Percentiles rank a stretch among this genome's conserved stretches.
phyloP scores from a whole-genome alignment of 2,888 invertebrate genomes.

The Melanotus villosus region DNA sequence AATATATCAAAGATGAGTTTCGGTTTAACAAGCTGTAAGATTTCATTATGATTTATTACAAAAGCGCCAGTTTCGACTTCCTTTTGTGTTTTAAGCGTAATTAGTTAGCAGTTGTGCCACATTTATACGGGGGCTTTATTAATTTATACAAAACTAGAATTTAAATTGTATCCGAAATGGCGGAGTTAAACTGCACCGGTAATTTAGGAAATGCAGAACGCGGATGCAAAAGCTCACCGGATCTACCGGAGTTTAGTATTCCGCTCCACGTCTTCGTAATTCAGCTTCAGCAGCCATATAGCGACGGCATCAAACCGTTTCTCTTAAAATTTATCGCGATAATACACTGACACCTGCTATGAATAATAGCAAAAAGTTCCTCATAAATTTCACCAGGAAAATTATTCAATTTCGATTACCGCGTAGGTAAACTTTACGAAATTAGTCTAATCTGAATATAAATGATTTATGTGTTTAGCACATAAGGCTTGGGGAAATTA shows the following conservation, averaged over 20 bases:
- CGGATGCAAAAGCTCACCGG: slow-evolving; percentile 30
- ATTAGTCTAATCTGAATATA: slow-evolving; percentile 54
- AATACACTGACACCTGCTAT: slow-evolving; percentile 58
- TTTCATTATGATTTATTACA: not conserved
- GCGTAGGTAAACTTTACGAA: slow-evolving; percentile 54
- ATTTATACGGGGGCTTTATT: too few species aligned
- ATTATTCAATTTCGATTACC: slow-evolving; percentile 57
- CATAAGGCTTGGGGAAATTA: slow-evolving; percentile 24
- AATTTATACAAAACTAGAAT: too few species aligned
- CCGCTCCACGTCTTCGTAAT: slow-evolving; percentile 42
- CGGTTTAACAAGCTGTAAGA: not conserved
- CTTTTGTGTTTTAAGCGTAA: too few species aligned
- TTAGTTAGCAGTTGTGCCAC: too few species aligned
- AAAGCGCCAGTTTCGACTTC: not conserved
- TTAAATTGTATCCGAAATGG: not conserved
- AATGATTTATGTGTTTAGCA: slow-evolving; percentile 52
- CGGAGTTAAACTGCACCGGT: slow-evolving; percentile 13
- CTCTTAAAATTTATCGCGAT: slow-evolving; percentile 58
- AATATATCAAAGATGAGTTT: too few species aligned
- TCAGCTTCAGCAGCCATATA: slow-evolving; percentile 50
- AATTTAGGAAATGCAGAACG: slow-evolving; percentile 23
- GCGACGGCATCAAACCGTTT: slow-evolving; percentile 50
- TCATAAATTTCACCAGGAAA: slow-evolving; percentile 55
- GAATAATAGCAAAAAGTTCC: slow-evolving; percentile 55
- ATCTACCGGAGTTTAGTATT: slow-evolving; percentile 37